Conservation (phyloP, 1,140 invertebrate species). For the Homalodisca vitripennis region DNA sequence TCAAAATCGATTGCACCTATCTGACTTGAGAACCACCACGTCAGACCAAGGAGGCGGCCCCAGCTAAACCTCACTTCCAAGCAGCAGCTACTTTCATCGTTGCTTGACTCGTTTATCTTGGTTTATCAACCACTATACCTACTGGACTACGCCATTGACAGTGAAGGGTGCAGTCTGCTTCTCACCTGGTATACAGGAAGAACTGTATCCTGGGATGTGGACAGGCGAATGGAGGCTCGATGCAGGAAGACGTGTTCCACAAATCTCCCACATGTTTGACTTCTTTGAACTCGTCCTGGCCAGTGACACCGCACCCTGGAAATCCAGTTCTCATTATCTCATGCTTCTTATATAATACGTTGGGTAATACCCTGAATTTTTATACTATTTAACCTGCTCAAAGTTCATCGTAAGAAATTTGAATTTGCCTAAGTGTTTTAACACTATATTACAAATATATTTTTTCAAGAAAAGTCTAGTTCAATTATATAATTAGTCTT, state of each 20-base stretch:
- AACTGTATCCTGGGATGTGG: slow-evolving; percentile 80
- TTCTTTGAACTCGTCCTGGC: slow-evolving; percentile 32
- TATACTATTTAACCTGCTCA: too few species aligned
- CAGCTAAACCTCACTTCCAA: not conserved
- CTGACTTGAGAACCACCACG: too few species aligned
- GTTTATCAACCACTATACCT: not conserved
- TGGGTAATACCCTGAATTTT: too few species aligned
- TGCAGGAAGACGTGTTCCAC: slow-evolving; percentile 76
- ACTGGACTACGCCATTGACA: too few species aligned
- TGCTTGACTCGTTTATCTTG: not conserved
- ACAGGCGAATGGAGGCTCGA: slow-evolving; percentile 74
- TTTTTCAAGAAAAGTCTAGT: too few species aligned
- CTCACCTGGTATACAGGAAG: slow-evolving; percentile 77
- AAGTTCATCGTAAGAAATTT: too few species aligned
- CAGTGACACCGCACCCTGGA: not conserved
- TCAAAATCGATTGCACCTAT: too few species aligned
- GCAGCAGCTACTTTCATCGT: not conserved
- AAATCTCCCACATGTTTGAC: slow-evolving; percentile 56
- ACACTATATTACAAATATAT: too few species aligned
- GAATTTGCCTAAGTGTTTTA: too few species aligned
- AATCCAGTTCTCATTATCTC: not conserved
- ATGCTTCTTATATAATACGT: not conserved
- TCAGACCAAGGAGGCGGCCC: not conserved
- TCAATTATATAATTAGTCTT: too few species aligned
- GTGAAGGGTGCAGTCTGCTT: too few species aligned